Base-by-base conservation (phyloP, 2,888 invertebrate genomes). In the Ecliptopera silaceata region DNA sequence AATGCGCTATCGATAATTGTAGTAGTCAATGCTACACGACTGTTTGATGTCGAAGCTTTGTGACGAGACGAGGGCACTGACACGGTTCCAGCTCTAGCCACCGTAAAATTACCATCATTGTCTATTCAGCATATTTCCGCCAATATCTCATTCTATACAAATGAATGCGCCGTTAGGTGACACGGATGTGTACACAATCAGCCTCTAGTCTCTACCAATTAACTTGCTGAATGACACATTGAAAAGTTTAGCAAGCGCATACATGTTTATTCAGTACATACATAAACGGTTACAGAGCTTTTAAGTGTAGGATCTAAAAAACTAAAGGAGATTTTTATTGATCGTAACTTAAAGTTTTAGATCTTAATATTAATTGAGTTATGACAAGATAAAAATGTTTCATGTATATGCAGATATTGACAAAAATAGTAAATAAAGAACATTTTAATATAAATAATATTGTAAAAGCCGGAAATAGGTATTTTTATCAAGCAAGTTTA, bases 61-160 rank as follows among this genome's bases (percentile, higher is more conserved):
- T 58, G 60, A 46, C 59, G 12, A 36, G 15, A 8, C 22, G 79
- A 78, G 84, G 80, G 77, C 84, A 80, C 71, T 82, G 77, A 87
- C 89, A 80, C 70, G 78, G 86, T 86, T 83, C 84, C 81, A 78
- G 72, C 76, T 71, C 69, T 74, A 82, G 75, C 74, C 66, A 88
- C 82, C 86, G 86, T 88, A 81, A 88, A 88, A 89, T 87, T 82
- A 75, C 55, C 65, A 69, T 74, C 75, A 84, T 80, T 84, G 79
- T 84, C 79, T 80, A 71, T 75, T 78, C 75, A 70, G 72, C 74
- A 73, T 67, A 76, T 82, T 86, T 84, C 86, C 86, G 80, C 75
- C 74, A 78, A 75, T 70, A 68, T 72, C 71, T 69, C 70, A 74
- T 72, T 71, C 74, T 69, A 72, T 76, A 70, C 73, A 72, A 68